Conservation (phyloP, 1,140 invertebrate genomes). For the Chironomus tepperi region DNA sequence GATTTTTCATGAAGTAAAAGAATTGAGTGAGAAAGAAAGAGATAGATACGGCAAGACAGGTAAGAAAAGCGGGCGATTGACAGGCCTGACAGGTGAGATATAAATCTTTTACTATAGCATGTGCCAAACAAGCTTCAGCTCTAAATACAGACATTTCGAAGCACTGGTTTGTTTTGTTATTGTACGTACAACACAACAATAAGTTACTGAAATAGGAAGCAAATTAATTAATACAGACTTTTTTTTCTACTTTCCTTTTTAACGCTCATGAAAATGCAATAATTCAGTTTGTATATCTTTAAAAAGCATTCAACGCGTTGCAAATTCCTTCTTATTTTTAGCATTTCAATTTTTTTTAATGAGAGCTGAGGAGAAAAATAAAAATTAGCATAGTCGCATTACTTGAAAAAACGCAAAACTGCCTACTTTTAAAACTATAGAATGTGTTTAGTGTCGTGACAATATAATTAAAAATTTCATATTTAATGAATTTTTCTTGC, state of each 20-base stretch:
- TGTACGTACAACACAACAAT: neutral
- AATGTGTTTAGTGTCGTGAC: neutral
- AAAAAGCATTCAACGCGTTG: no score
- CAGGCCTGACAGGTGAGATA: slow-evolving; percentile 5
- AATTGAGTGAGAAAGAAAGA: neutral
- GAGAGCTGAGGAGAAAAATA: neutral
- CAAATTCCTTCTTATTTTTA: no score
- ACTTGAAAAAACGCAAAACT: neutral
- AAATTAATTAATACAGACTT: slow-evolving; percentile 15
- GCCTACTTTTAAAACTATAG: neutral
- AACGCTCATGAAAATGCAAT: slow-evolving; percentile 12
- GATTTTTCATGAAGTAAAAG: neutral
- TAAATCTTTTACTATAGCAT: slow-evolving; percentile 14
- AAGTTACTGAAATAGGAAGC: neutral
- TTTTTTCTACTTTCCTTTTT: slow-evolving; percentile 7
- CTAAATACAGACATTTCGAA: neutral
- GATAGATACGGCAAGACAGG: neutral
- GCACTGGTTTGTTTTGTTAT: neutral
- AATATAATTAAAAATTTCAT: neutral
- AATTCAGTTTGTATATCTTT: neutral
- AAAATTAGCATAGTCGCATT: slow-evolving; percentile 1
- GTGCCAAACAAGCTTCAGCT: neutral
- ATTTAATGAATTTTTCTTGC: neutral
- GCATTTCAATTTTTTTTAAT: neutral
- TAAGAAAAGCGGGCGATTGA: neutral